phyloP scores from a whole-genome alignment of 2,113 vertebrate genomes.

The Paracanthobrama guichenoti region DNA sequence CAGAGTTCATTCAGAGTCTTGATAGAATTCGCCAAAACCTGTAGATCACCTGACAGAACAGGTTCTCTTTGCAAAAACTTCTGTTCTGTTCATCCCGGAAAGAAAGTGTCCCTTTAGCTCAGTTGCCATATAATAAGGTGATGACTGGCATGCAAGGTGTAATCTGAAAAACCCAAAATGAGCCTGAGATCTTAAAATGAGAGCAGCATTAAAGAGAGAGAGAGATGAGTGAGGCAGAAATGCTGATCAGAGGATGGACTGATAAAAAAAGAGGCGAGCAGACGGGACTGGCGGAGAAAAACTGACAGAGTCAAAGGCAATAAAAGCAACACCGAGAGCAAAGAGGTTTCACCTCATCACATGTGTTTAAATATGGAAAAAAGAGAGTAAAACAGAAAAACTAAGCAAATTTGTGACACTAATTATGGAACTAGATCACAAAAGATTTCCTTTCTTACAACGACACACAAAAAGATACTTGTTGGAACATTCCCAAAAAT shows the following conservation, averaged over 20 bases:
- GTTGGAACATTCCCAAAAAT: neutral
- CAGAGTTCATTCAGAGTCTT: slow-evolving; percentile 1
- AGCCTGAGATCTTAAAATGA: slow-evolving; percentile 27
- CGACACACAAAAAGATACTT: neutral
- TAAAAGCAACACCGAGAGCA: neutral
- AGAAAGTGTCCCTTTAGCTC: neutral
- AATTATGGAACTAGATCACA: neutral
- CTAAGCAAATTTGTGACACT: neutral
- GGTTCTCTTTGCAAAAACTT: neutral
- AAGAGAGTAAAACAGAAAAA: too few species aligned
- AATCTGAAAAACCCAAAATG: slow-evolving; percentile 24
- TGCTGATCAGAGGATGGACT: slow-evolving; percentile 2
- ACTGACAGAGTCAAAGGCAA: slow-evolving; percentile 39
- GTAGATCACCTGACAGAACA: slow-evolving; percentile 1
- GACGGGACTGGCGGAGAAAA: slow-evolving; percentile 41
- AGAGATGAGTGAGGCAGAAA: slow-evolving; percentile 6
- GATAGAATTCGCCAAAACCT: neutral
- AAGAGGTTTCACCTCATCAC: neutral
- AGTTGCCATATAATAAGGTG: neutral
- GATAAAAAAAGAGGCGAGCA: slow-evolving; percentile 42
- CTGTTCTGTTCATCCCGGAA: neutral
- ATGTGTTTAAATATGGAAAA: neutral
- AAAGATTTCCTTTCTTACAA: neutral
- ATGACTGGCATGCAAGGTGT: slow-evolving; percentile 10
- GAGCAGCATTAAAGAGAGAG: neutral